Percentiles rank a stretch among this genome's conserved stretches.
These are phyloP conservation scores for Taurulus bubalis DNA, from an alignment of 2,113 vertebrate species.

Conservation along the genomic window DNA sequence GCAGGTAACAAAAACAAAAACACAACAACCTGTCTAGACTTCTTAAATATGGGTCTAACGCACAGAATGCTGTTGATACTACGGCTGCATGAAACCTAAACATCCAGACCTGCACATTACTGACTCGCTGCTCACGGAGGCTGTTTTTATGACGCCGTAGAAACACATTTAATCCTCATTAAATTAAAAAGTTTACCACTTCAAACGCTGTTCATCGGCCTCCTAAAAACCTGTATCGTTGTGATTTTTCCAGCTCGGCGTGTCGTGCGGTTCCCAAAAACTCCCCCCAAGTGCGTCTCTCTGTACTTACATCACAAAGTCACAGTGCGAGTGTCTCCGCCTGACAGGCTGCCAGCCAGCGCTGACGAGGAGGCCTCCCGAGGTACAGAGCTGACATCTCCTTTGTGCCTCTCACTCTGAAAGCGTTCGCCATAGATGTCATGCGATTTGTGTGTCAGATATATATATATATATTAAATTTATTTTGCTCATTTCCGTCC, in stretches of 20 bases:
- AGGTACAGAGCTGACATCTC: constrained; percentile 17
- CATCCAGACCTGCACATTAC: constrained; percentile 9
- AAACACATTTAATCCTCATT: neutral
- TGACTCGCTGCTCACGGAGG: neutral
- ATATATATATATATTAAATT: no score
- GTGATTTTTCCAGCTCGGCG: neutral
- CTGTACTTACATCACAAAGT: constrained; percentile 24
- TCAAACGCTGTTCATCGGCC: neutral
- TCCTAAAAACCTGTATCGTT: neutral
- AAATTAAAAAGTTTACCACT: no score
- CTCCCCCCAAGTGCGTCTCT: neutral
- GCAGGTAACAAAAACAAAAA: neutral
- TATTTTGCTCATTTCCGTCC: neutral
- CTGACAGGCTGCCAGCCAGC: constrained; percentile 34
- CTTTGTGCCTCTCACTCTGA: constrained; percentile 14
- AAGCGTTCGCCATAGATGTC: constrained; percentile 6
- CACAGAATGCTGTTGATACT: neutral
- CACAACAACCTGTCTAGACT: constrained; percentile 38
- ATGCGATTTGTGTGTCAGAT: neutral
- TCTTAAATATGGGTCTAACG: constrained; percentile 16
- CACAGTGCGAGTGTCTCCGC: neutral
- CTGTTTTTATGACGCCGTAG: neutral
- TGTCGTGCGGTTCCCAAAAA: constrained; percentile 18
- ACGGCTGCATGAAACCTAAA: neutral
- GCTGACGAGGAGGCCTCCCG: constrained; percentile 19